Conservation (phyloP, 2,888 invertebrate genomes). For the Drosophila colorata region DNA sequence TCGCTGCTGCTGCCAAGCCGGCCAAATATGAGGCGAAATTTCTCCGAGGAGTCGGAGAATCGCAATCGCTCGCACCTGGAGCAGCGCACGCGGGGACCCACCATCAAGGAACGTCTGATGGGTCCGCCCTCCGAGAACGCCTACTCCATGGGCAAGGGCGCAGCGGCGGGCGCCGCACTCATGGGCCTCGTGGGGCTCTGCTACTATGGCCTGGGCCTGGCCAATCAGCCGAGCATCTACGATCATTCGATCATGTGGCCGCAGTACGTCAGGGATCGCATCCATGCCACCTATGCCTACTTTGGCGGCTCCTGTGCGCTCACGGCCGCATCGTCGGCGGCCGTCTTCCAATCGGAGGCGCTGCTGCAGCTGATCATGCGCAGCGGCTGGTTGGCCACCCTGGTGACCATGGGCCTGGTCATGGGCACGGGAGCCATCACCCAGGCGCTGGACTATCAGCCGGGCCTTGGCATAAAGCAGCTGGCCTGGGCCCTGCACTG, state of each 20-base stretch:
- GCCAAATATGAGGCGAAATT: conserved; percentile 31
- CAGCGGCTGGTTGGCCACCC: conserved; percentile 93
- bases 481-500: conserved; percentile 94
- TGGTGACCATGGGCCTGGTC: conserved; percentile 93
- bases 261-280: conserved; percentile 94
- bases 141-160: conserved; percentile 94
- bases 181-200: conserved; percentile 96
- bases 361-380: conserved; percentile 92
- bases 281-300: conserved; percentile 95
- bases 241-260: conserved; percentile 97
- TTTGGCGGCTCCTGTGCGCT: conserved; percentile 94
- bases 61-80: conserved; percentile 55
- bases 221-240: conserved; percentile 91
- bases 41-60: conserved; percentile 28
- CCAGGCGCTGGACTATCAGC: conserved; percentile 93
- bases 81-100: conserved; percentile 86
- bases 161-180: conserved; percentile 95
- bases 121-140: conserved; percentile 93
- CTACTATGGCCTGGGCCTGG: conserved; percentile 96
- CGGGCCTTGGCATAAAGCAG: conserved; percentile 93
- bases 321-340: conserved; percentile 93
- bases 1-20: conserved; percentile 20
- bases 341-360: conserved; percentile 92
- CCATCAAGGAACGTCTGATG: conserved; percentile 89
- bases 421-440: conserved; percentile 94